Evolutionary conservation across 2,888 invertebrate species (phyloP).

Genomic region (Argyresthia albistria): DNA sequence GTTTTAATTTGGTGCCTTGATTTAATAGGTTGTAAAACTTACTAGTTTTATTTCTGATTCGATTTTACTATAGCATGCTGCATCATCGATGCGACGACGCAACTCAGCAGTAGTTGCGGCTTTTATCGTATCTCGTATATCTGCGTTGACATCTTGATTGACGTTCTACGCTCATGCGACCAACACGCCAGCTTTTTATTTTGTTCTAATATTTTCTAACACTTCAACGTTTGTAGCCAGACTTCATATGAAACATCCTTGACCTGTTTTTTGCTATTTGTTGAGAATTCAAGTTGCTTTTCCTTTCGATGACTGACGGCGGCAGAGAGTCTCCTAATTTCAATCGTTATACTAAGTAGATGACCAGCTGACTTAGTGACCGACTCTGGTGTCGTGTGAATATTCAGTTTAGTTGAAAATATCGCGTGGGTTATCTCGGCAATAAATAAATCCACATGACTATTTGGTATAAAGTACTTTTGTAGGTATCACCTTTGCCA

Average conservation of each 20-base stretch:
- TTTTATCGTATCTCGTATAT: background rate
- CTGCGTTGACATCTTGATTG: slow-evolving; percentile 45
- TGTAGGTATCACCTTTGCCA: too few species aligned
- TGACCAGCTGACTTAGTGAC: slow-evolving; percentile 29
- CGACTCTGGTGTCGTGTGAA: slow-evolving; percentile 27
- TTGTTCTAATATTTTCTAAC: slow-evolving; percentile 29
- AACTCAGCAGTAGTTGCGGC: background rate
- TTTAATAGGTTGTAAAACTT: too few species aligned
- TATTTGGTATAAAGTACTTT: too few species aligned
- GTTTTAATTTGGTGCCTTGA: too few species aligned
- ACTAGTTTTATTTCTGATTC: too few species aligned
- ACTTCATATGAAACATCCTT: slow-evolving; percentile 35
- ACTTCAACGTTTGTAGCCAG: slow-evolving; percentile 23
- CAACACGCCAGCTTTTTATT: slow-evolving; percentile 21
- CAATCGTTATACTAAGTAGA: slow-evolving; percentile 9
- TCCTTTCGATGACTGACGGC: too few species aligned
- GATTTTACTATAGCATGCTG: too few species aligned
- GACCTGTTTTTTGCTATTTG: slow-evolving; percentile 28
- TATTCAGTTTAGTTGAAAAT: background rate
- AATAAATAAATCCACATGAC: too few species aligned
- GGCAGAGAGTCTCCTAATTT: too few species aligned
- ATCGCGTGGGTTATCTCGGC: too few species aligned
- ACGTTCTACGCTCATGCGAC: slow-evolving; percentile 32
- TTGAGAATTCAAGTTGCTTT: slow-evolving; percentile 3
- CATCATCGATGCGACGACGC: background rate